Evolutionary conservation across 1,140 invertebrate genomes (phyloP).

Genomic region (Penaeus vannamei): DNA sequence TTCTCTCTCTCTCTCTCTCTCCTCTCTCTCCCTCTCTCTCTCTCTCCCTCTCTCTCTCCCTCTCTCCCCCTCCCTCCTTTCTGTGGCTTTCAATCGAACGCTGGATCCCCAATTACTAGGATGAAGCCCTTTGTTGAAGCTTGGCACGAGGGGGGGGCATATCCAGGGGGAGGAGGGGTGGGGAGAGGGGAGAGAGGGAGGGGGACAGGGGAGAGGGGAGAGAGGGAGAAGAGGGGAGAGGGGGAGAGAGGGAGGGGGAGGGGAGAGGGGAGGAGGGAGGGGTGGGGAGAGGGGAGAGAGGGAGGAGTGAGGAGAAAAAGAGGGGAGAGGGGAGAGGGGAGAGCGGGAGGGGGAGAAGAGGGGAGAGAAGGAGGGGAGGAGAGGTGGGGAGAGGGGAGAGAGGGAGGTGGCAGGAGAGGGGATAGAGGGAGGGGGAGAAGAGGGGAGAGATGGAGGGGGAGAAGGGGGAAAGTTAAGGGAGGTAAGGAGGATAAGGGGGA

Average conservation of each 20-base stretch:
- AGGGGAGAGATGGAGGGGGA: not conserved
- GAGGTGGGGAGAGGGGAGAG: not conserved
- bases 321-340: not conserved
- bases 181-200: not conserved
- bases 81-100: slow-evolving; percentile 62
- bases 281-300: not conserved
- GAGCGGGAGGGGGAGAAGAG: not conserved
- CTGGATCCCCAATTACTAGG: slow-evolving; percentile 63
- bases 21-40: too few species aligned
- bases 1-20: too few species aligned
- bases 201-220: too few species aligned
- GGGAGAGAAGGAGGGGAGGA: not conserved
- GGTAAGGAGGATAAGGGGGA: too few species aligned
- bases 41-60: too few species aligned
- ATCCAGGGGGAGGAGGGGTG: not conserved
- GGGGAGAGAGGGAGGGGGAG: not conserved
- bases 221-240: not conserved
- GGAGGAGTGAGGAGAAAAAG: not conserved
- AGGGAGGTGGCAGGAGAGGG: not conserved
- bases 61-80: not conserved
- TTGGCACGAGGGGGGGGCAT: slow-evolving; percentile 46
- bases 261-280: not conserved
- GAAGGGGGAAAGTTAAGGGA: too few species aligned
- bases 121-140: slow-evolving; percentile 62
- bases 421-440: not conserved